Evolutionary conservation across 2,888 invertebrate genomes (phyloP).

Genomic region (Leucoptera coffeella): DNA sequence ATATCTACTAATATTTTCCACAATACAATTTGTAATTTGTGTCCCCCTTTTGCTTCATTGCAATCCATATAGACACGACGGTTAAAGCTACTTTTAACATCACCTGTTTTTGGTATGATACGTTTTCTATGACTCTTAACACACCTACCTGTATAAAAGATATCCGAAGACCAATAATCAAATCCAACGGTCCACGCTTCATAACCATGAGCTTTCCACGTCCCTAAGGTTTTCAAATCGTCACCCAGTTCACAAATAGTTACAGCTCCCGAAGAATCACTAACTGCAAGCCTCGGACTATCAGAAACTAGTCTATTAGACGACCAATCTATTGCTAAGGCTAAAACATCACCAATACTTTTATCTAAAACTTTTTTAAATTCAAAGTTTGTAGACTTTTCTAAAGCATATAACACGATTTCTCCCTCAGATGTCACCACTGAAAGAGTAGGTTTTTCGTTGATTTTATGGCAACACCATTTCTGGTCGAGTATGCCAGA

Average conservation of each 20-base stretch:
- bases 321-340: slow-evolving; percentile 82
- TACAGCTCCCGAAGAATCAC: slow-evolving; percentile 74
- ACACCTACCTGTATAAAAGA: slow-evolving; percentile 68
- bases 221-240: slow-evolving; percentile 17
- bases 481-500: slow-evolving; percentile 84
- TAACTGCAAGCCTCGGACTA: slow-evolving; percentile 55
- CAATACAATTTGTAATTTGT: too few relatives aligned
- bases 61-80: too few relatives aligned
- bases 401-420: slow-evolving; percentile 58
- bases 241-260: slow-evolving; percentile 27
- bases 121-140: background rate
- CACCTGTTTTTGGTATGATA: background rate
- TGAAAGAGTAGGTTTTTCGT: slow-evolving; percentile 56
- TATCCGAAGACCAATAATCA: slow-evolving; percentile 68
- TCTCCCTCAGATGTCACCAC: slow-evolving; percentile 68
- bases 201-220: slow-evolving; percentile 70
- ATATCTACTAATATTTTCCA: too few relatives aligned
- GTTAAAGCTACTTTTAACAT: too few relatives aligned
- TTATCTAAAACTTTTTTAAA: slow-evolving; percentile 32
- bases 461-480: slow-evolving; percentile 63
- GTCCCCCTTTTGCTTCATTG: too few relatives aligned
- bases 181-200: slow-evolving; percentile 90
- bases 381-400: slow-evolving; percentile 26
- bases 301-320: slow-evolving; percentile 35
- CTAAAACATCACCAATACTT: slow-evolving; percentile 44